Evolutionary conservation across 1,140 invertebrate species (phyloP), one percentile per base, ranked within the genome.

Genomic region (Drosophila nasuta): DNA sequence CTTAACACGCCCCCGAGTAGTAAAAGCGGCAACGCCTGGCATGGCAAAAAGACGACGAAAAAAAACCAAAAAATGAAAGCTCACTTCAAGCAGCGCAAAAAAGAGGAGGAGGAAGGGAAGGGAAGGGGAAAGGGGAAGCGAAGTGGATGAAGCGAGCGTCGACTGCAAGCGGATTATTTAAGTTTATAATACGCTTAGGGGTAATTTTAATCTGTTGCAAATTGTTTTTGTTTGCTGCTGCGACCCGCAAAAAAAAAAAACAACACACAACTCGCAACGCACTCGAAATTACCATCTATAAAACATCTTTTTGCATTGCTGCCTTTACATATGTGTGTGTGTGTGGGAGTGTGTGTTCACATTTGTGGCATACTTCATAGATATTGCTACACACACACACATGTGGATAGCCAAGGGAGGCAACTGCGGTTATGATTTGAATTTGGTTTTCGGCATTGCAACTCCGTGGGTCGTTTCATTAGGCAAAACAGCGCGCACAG

Each of bases 161-260:
- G 54, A 25, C 59, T 81, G 86, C 69, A 68, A 72, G 86, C 69
- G 87, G 85, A 90, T 89, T 89, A 89, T 90, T 89, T 81, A 89
- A 89, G 85, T 89, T 89, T 89, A 91, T 82, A 91, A 91, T 91
- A 85, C 88, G 89, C 89, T 85, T 86, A 91, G 87, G 89, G 82
- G 90, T 91, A 85, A 91, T 91, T 91, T 91, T 91, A 91, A 91
- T 86, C 89, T 91, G 85, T 85, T 82, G 86, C 89, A 91, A 91
- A 91, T 91, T 91, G 89, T 91, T 91, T 91, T 91, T 86, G 81
- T 81, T 85, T 73, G 69, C 75, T 73, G 69, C 75, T 71, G 13
- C 51, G n/a, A 33, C 49, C 25, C 35, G 38, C 49, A 13, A 59
- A 10, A 17, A 13, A n/a, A 54, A 13, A 54, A 33, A 56, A 17